These are phyloP conservation scores for Ptychadena robeensis DNA, from an alignment of 2,797 vertebrate species.

Conservation along the genomic window DNA sequence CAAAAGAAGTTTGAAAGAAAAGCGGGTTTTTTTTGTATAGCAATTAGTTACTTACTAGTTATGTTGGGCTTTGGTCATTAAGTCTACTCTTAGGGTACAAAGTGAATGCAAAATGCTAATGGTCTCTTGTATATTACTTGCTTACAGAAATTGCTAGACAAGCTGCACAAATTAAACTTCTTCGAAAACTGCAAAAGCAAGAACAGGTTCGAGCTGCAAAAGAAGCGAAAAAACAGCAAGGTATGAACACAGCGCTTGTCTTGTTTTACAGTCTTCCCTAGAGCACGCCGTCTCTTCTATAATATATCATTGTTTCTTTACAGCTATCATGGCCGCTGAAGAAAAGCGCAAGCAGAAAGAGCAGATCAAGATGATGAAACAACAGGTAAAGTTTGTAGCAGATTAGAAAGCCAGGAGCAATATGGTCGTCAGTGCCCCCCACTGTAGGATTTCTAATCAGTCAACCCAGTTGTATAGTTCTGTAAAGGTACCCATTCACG, in stretches of 20 bases:
- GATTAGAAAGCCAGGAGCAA: too few relatives aligned
- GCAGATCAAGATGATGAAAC: slow-evolving; percentile 93
- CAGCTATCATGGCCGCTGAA: slow-evolving; percentile 92
- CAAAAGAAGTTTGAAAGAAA: too few relatives aligned
- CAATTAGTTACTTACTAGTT: too few relatives aligned
- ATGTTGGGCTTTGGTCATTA: too few relatives aligned
- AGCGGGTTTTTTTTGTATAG: too few relatives aligned
- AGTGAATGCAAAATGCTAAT: not conserved
- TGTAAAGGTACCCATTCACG: too few relatives aligned
- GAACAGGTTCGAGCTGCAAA: slow-evolving; percentile 90
- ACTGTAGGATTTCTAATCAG: too few relatives aligned
- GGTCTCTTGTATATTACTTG: not conserved
- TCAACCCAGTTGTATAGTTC: too few relatives aligned
- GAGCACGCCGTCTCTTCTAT: not conserved
- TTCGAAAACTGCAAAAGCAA: slow-evolving; percentile 92
- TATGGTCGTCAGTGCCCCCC: too few relatives aligned
- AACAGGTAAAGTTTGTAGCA: slow-evolving; percentile 81
- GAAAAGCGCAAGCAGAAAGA: slow-evolving; percentile 92
- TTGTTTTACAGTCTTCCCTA: not conserved
- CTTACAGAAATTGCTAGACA: slow-evolving; percentile 92
- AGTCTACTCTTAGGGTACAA: too few relatives aligned
- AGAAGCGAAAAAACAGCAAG: slow-evolving; percentile 92
- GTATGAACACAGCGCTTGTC: slow-evolving; percentile 66
- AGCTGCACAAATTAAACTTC: slow-evolving; percentile 93
- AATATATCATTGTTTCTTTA: slow-evolving; percentile 57